Evolutionary conservation across 2,113 vertebrate species (phyloP).

Genomic region (Erythrocercus mccallii): DNA sequence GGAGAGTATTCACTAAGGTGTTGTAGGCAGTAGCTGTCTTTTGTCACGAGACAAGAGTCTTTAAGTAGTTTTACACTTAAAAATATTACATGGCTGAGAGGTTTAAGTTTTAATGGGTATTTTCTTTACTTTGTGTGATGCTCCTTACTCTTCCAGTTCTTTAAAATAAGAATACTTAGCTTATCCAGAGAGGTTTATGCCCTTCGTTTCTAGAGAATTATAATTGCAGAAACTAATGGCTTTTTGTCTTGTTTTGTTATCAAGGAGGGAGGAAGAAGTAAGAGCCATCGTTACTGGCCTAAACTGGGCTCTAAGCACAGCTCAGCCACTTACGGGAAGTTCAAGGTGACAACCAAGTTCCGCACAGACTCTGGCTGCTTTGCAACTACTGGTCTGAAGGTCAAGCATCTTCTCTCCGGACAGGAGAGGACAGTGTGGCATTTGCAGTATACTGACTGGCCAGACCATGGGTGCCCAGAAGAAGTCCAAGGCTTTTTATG

Average conservation of each 20-base stretch:
- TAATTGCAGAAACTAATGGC: neutral
- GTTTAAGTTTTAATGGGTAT: neutral
- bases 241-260: neutral
- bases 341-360: conserved; percentile 87
- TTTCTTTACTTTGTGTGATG: neutral
- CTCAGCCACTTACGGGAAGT: conserved; percentile 84
- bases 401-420: conserved; percentile 82
- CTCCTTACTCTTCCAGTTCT: neutral
- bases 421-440: conserved; percentile 87
- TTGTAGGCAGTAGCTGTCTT: neutral
- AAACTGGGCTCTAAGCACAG: conserved; percentile 85
- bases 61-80: neutral
- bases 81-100: neutral
- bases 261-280: conserved; percentile 82
- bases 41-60: neutral
- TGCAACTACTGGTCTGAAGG: conserved; percentile 84
- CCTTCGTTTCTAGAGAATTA: neutral
- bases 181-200: neutral
- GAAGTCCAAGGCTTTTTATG: conserved; percentile 91
- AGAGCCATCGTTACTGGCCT: conserved; percentile 86
- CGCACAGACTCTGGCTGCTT: conserved; percentile 86
- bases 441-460: conserved; percentile 85
- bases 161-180: neutral
- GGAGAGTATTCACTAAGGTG: neutral
- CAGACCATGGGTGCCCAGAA: conserved; percentile 90